Percentiles rank a stretch among this genome's conserved stretches.
Conservation (phyloP, 64 coral and sea anemone genomes). For the Stylophora pistillata region DNA sequence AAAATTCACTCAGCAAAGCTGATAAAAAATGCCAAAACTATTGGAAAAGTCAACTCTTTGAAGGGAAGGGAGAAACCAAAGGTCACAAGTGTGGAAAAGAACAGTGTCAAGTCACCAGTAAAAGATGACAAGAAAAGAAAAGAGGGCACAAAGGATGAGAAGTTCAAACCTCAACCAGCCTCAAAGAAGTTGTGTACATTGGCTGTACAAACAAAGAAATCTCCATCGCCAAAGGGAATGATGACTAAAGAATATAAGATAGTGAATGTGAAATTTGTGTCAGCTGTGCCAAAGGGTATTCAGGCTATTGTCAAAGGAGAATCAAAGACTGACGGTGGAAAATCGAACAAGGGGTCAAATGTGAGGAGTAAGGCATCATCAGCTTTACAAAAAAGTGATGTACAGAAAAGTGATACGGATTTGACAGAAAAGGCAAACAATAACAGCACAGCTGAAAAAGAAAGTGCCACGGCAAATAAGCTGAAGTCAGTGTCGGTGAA, state of each 20-base stretch:
- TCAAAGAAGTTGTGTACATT: slow-evolving; percentile 7
- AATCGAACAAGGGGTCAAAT: background rate
- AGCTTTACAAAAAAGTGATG: background rate
- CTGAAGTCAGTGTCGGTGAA: background rate
- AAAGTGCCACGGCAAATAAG: background rate
- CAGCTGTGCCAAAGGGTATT: background rate
- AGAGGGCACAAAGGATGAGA: slow-evolving; percentile 39
- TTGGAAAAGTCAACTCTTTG: slow-evolving; percentile 8
- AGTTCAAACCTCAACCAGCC: background rate
- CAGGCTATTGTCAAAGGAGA: background rate
- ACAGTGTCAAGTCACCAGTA: background rate
- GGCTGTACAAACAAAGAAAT: slow-evolving; percentile 14
- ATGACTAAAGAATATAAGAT: background rate
- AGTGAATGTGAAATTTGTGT: background rate
- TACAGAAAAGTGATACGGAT: background rate
- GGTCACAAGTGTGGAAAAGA: background rate
- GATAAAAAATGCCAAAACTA: slow-evolving; percentile 59
- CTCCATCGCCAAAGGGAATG: background rate
- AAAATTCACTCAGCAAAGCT: slow-evolving; percentile 36
- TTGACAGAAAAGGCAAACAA: background rate
- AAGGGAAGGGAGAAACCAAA: slow-evolving; percentile 43
- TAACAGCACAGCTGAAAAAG: background rate
- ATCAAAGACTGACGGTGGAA: background rate
- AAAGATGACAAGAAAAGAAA: slow-evolving; percentile 58
- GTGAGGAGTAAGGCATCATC: background rate